A percentile compares a stretch with the other conserved stretches of the same genome.
phyloP scores from a whole-genome alignment of 2,888 invertebrate species.

The Clitarchus hookeri region DNA sequence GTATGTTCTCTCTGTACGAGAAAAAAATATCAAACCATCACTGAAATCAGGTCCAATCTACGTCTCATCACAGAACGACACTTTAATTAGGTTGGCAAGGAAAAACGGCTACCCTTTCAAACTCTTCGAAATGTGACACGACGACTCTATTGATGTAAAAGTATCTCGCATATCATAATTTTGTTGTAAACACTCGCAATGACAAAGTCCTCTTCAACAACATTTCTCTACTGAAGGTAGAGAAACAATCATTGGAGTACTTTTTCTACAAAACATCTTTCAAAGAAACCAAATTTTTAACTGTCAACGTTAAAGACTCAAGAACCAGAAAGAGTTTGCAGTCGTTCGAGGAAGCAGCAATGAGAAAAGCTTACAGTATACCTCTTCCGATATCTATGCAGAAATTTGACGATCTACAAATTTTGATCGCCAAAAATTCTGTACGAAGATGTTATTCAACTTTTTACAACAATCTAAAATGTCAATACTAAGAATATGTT shows the following conservation, averaged over 20 bases:
- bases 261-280: not conserved
- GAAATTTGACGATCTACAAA: conserved; percentile 28
- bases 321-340: conserved; percentile 22
- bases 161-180: conserved; percentile 17
- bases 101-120: conserved; percentile 26
- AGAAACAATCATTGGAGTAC: conserved; percentile 28
- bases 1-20: no score
- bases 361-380: conserved; percentile 21
- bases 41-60: no score
- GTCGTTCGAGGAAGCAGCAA: conserved; percentile 3
- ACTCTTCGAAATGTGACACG: conserved; percentile 26
- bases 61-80: not conserved
- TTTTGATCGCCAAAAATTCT: conserved; percentile 26
- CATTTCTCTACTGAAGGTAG: conserved; percentile 28
- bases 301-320: conserved; percentile 29
- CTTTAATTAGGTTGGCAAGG: conserved; percentile 28
- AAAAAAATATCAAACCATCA: no score
- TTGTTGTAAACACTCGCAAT: conserved; percentile 25
- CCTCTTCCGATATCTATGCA: conserved; percentile 29
- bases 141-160: conserved; percentile 20
- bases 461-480: conserved; percentile 22
- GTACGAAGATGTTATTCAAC: conserved; percentile 29
- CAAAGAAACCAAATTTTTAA: not conserved
- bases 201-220: conserved; percentile 26
- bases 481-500: conserved; percentile 28